These are phyloP conservation scores for Acipenser ruthenus DNA, from an alignment of 2,797 vertebrate species.

Conservation along the genomic window DNA sequence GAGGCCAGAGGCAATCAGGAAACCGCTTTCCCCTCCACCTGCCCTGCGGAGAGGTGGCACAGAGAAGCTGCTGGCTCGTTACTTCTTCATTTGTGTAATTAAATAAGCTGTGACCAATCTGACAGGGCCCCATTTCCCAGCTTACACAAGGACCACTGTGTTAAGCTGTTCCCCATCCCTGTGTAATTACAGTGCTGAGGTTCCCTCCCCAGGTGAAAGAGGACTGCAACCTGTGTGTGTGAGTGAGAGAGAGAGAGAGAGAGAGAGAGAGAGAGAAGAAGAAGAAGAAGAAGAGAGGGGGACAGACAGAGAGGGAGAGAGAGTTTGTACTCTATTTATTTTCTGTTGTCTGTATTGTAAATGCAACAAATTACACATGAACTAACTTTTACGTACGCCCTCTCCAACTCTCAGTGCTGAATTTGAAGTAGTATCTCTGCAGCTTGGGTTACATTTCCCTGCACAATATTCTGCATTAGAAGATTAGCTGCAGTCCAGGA, in stretches of 20 bases:
- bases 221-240: background rate
- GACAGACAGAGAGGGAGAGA: no score
- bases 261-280: background rate
- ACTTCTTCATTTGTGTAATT: conserved; percentile 57
- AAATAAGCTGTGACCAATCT: conserved; percentile 52
- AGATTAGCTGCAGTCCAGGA: no score
- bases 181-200: conserved; percentile 24
- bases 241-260: background rate
- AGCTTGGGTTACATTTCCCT: no score
- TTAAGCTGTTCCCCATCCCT: conserved; percentile 22
- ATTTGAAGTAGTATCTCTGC: no score
- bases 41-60: conserved; percentile 40
- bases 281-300: background rate
- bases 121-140: conserved; percentile 39
- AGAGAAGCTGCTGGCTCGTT: conserved; percentile 45
- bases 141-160: conserved; percentile 29
- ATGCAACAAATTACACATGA: no score
- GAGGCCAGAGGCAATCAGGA: conserved; percentile 60
- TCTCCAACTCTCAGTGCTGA: no score
- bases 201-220: conserved; percentile 11
- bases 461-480: no score
- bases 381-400: no score
- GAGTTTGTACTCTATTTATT: no score
- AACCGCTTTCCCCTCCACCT: conserved; percentile 50
- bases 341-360: no score